Conservation (phyloP, 2,113 vertebrate genomes). For the Mastomys coucha region DNA sequence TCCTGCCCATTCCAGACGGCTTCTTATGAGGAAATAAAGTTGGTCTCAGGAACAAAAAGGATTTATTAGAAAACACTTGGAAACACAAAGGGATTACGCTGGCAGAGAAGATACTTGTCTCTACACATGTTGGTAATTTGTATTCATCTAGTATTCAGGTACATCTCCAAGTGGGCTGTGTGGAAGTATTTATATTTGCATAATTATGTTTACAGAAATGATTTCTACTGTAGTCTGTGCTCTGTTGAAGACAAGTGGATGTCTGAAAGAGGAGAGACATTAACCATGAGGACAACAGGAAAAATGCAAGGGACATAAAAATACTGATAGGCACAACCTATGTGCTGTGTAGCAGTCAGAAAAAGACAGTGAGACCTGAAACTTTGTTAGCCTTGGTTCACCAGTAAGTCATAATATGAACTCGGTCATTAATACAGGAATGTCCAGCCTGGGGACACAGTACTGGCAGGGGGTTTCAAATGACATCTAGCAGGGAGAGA, state of each 20-base stretch:
- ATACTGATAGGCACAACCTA: neutral
- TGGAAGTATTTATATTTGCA: constrained; percentile 39
- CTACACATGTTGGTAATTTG: constrained; percentile 28
- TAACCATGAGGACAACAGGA: neutral
- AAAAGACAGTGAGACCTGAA: neutral
- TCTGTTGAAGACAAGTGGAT: neutral
- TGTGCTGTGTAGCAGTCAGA: neutral
- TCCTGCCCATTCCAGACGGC: neutral
- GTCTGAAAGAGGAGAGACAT: constrained; percentile 1
- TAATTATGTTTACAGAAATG: constrained; percentile 35
- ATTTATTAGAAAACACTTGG: constrained; percentile 53
- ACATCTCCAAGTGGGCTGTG: neutral
- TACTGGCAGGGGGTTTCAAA: neutral
- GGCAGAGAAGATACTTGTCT: constrained; percentile 16
- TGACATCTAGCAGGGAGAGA: neutral
- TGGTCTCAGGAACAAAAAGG: constrained; percentile 18
- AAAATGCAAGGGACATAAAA: constrained; percentile 43
- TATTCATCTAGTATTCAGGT: constrained; percentile 18
- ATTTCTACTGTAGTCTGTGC: neutral
- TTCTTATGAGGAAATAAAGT: constrained; percentile 49
- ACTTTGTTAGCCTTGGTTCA: neutral
- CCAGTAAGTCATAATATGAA: neutral
- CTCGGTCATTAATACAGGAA: neutral
- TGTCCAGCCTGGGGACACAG: neutral
- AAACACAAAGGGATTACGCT: neutral